Base-by-base conservation (phyloP, 2,113 vertebrate species). In the Eudyptes chrysolophus region DNA sequence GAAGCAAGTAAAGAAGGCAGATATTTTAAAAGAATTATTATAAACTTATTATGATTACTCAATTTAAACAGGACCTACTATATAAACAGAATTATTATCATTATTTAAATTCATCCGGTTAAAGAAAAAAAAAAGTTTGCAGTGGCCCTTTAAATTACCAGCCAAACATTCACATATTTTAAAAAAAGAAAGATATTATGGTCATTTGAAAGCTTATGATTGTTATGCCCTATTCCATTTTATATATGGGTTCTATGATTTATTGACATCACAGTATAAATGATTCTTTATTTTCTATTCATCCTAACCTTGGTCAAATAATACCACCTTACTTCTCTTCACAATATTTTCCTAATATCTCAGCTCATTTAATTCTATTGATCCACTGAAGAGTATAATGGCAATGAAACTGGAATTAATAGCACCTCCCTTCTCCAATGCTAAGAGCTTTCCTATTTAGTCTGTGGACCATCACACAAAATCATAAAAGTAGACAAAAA, bases 291-390 rank as follows among this genome's bases (percentile, higher is more conserved):
- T 98, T 98, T 98, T 98, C 97, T 97, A 97, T 98, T 98, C 98
- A 95, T 97, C 83, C 95, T 97, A 98, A 98, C 97, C 96, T 96
- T 98, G 95, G 97, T 98, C 98, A 98, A 97, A 98, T 97, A 98
- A 98, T 97, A 97, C 96, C 96, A 96, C 76, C 96, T 71, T 97
- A 97, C 92, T 96, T 97, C 96, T 97, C 98, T 97, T 98, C 98
- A 97, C 98, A 98, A 97, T 98, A 98, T 98, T 98, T 98, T 98
- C 98, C 97, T 98, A 98, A 98, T 98, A 98, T 98, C 97, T 98
- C 97, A 98, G 98, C 96, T 98, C 98, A 98, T 98, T 98, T 98
- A 98, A 98, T 98, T 98, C 97, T 98, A 98, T 98, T 98, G 98
- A 98, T 98, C 97, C 94, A 97, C 97, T 97, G 97, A 98, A 98